Percentiles rank a stretch among this genome's conserved stretches.
These are phyloP conservation scores for Enteromius anoplus DNA, from an alignment of 2,797 vertebrate species.

Conservation along the genomic window DNA sequence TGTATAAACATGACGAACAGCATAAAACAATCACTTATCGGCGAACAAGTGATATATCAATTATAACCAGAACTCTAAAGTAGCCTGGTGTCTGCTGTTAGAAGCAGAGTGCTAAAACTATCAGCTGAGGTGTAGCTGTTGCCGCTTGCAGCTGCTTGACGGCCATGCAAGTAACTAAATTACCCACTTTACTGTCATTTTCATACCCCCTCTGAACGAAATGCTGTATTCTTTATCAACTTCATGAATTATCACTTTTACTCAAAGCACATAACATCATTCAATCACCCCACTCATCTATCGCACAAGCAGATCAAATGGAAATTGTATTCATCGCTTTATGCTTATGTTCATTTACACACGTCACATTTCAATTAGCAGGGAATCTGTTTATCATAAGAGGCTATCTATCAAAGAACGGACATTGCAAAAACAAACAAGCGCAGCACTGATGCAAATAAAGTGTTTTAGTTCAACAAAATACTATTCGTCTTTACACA, in stretches of 20 bases:
- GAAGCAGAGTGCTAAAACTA: slow-evolving; percentile 45
- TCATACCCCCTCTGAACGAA: slow-evolving; percentile 38
- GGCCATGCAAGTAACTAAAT: slow-evolving; percentile 53
- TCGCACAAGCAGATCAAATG: slow-evolving; percentile 42
- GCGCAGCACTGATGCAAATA: not conserved
- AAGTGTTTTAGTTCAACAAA: slow-evolving; percentile 9
- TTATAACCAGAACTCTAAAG: slow-evolving; percentile 20
- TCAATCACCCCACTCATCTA: slow-evolving; percentile 34
- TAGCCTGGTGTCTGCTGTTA: slow-evolving; percentile 19
- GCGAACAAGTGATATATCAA: slow-evolving; percentile 17
- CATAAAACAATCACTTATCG: slow-evolving; percentile 21
- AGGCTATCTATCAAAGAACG: not conserved
- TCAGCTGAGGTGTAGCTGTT: slow-evolving; percentile 43
- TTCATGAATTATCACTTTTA: slow-evolving; percentile 41
- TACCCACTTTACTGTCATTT: slow-evolving; percentile 54
- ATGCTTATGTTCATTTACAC: slow-evolving; percentile 29
- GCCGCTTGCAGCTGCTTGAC: slow-evolving; percentile 42
- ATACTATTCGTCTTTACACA: not conserved
- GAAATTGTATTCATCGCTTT: slow-evolving; percentile 31
- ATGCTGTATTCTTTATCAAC: slow-evolving; percentile 42
- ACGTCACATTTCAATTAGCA: slow-evolving; percentile 41
- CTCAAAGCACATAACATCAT: slow-evolving; percentile 26
- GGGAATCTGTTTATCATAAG: slow-evolving; percentile 19
- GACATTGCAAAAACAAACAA: not conserved
- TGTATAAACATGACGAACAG: slow-evolving; percentile 3